Evolutionary conservation across 1,140 invertebrate species (phyloP), one percentile per base, ranked within the genome.

Genomic region (Cryptotermes secundus): DNA sequence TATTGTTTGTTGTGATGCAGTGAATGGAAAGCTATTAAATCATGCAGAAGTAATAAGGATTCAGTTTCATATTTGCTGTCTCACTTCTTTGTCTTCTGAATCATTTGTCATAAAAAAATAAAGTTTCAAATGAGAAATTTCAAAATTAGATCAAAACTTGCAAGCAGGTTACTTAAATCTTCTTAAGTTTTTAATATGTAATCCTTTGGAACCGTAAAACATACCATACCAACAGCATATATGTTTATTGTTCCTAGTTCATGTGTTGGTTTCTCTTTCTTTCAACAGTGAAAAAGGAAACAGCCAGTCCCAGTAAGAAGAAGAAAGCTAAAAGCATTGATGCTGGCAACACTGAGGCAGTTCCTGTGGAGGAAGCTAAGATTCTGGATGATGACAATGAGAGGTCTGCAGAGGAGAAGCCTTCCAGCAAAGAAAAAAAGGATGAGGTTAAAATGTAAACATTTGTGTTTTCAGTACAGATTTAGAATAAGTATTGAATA

Each of bases 271-370:
- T 26, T 34, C 24, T 34, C 10, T 31, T 34, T 38, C 19, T 38
- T 7, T 16, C 24, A 26, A 36, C 7, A 81, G 80, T 90, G 90
- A 93, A 88, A 86, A 92, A 92, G 83, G 90, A 91, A 79, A 91
- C 92, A 72, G 89, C 90, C 80, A 90, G 89, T 14, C 91, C 91
- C 31, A 89, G 88, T 3, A 92, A 93, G 86, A 91, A 90, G 82
- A 87, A 83, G 34, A 91, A 86, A 81, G 82, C 83, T 26, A 83
- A 91, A 81, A 91, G 90, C 80, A 84, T 85, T 34, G 81, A 31
- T 10, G 90, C 26, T 31, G 12, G 26, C 31, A 72, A 90, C 80
- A 65, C 86, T 42, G 83, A 35, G 10, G 89, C 90, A 35, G 83
- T 89, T 3, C 59, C 1, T n/a, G 9, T 26, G 1, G 59, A 72